phyloP scores from a whole-genome alignment of 1,140 invertebrate species.

The Coenobita brevimanus region DNA sequence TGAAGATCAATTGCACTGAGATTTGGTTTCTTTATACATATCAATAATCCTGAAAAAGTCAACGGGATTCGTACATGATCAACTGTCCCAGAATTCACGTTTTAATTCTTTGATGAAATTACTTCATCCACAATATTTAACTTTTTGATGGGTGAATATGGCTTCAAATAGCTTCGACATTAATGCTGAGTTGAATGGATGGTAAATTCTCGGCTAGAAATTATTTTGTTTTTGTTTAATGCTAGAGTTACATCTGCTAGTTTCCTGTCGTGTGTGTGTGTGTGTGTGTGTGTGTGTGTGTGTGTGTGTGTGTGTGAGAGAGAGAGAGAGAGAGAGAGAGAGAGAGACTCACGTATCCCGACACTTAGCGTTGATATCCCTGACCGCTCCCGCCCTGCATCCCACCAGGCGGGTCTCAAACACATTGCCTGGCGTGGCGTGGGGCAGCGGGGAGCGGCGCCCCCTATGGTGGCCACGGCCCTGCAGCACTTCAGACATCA shows the following conservation, averaged over 20 bases:
- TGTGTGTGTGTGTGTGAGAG: background rate
- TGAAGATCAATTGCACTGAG: too few relatives aligned
- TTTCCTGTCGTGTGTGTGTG: background rate
- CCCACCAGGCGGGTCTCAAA: conserved; percentile 64
- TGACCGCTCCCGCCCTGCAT: conserved; percentile 46
- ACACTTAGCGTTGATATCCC: conserved; percentile 67
- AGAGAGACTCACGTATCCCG: conserved; percentile 60
- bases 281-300: background rate
- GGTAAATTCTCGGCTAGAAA: too few relatives aligned
- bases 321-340: background rate
- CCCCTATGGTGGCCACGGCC: background rate
- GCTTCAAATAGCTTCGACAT: too few relatives aligned
- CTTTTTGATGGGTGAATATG: too few relatives aligned
- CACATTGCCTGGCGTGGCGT: conserved; percentile 65
- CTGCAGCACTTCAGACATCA: background rate
- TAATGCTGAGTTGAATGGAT: too few relatives aligned
- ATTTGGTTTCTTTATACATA: too few relatives aligned
- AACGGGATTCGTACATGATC: too few relatives aligned
- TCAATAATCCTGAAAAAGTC: too few relatives aligned
- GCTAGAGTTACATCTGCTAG: background rate
- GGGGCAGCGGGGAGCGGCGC: conserved; percentile 43
- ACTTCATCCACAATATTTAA: too few relatives aligned
- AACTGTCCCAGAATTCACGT: too few relatives aligned
- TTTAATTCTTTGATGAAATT: too few relatives aligned
- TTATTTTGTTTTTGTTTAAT: too few relatives aligned